phyloP scores from a whole-genome alignment of 2,797 vertebrate genomes.

The Manis javanica region DNA sequence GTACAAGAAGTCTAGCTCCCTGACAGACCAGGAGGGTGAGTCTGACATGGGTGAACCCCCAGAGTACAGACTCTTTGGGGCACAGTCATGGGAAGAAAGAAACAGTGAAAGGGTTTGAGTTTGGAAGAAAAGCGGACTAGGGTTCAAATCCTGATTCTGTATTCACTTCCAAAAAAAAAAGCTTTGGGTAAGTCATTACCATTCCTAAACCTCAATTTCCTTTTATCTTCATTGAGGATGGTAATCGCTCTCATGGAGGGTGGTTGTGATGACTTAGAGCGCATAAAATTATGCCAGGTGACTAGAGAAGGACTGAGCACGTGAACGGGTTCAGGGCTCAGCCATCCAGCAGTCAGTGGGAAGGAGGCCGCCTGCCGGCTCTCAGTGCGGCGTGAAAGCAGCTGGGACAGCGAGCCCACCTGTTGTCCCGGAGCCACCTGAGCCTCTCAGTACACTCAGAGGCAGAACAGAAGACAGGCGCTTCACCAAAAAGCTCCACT shows the following conservation, averaged over 20 bases:
- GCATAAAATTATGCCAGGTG: not conserved
- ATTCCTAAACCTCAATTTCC: not conserved
- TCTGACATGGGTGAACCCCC: not conserved
- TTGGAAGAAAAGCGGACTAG: not conserved
- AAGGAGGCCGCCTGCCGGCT: not conserved
- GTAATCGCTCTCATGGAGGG: not conserved
- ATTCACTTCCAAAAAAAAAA: not conserved
- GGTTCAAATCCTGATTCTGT: not conserved
- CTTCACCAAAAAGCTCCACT: not conserved
- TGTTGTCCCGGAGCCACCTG: constrained; percentile 24
- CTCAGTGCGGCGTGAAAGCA: not conserved
- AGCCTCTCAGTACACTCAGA: not conserved
- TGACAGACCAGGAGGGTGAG: not conserved
- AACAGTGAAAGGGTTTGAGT: not conserved
- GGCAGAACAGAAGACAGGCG: not conserved
- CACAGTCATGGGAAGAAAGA: not conserved
- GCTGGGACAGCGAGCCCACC: not conserved
- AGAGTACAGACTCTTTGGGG: not conserved
- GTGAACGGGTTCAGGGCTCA: not conserved
- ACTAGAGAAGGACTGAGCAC: not conserved
- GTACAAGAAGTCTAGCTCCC: not conserved
- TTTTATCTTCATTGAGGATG: not conserved
- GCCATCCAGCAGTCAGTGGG: not conserved
- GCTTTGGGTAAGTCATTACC: not conserved
- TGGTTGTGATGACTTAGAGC: not conserved